Evolutionary conservation across 2,113 vertebrate genomes (phyloP).

Genomic region (Oryzias celebensis): DNA sequence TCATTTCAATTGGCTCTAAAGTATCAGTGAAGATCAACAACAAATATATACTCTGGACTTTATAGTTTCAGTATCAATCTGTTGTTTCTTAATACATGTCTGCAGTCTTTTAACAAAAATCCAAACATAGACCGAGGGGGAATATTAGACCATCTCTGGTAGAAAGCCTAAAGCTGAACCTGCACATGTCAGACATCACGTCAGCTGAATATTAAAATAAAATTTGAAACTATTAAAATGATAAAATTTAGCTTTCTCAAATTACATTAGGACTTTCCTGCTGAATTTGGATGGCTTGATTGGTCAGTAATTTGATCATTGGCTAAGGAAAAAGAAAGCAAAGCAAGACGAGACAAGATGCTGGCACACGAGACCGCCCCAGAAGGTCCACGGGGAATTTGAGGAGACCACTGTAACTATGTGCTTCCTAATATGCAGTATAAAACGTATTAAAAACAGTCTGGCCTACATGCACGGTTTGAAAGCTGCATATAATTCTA

Average conservation of each 20-base stretch:
- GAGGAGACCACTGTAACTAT: no score
- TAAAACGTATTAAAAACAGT: no score
- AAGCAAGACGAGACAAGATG: not conserved
- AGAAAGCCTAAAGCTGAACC: not conserved
- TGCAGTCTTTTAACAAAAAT: not conserved
- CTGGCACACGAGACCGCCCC: not conserved
- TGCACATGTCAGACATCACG: not conserved
- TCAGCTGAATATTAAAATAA: conserved; percentile 2
- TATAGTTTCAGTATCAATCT: no score
- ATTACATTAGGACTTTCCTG: not conserved
- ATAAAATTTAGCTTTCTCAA: not conserved
- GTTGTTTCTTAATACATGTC: no score
- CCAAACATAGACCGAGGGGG: not conserved
- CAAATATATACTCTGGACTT: no score
- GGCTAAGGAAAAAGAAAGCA: not conserved
- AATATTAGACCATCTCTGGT: not conserved
- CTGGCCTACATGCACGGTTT: no score
- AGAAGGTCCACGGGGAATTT: not conserved
- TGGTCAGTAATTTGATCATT: not conserved
- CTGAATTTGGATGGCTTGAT: not conserved
- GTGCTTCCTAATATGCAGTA: no score
- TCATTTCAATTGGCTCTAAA: no score
- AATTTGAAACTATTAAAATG: not conserved
- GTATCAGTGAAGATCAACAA: no score
- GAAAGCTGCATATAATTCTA: no score